Conservation (phyloP, 2,888 invertebrate species). For the Pediacus dermestoides region DNA sequence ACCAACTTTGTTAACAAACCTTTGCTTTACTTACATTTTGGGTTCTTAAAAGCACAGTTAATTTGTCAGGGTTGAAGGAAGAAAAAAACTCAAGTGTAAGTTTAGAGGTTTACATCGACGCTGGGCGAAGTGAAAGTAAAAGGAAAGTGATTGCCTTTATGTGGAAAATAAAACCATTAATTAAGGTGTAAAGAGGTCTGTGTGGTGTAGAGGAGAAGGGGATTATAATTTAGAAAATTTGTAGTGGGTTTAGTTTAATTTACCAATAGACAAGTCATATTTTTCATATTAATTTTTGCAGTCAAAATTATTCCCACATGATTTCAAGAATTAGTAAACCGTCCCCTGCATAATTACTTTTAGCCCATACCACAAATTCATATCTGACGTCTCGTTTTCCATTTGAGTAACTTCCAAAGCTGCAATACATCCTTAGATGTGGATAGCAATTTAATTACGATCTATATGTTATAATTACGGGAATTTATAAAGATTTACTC, state of each 20-base stretch:
- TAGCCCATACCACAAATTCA: conserved; percentile 17
- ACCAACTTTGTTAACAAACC: conserved; percentile 1
- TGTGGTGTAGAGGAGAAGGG: too few species aligned
- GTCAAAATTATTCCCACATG: too few species aligned
- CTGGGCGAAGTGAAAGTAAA: too few species aligned
- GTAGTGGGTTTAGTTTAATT: too few species aligned
- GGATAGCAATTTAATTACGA: conserved; percentile 49
- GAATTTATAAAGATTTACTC: conserved; percentile 49
- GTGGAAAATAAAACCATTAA: too few species aligned
- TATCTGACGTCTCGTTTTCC: conserved; percentile 34
- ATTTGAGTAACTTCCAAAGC: conserved; percentile 40
- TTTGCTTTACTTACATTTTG: background rate
- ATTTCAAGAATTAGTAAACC: too few species aligned
- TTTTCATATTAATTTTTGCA: too few species aligned
- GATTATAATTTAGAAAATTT: too few species aligned
- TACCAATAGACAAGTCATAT: too few species aligned
- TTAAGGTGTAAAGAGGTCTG: too few species aligned
- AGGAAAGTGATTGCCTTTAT: too few species aligned
- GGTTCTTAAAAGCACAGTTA: background rate
- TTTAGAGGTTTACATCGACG: background rate
- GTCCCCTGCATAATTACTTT: conserved; percentile 22
- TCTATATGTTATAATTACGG: conserved; percentile 49
- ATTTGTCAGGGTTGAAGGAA: background rate
- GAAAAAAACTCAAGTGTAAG: conserved; percentile 1
- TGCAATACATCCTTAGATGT: conserved; percentile 39